Conservation (phyloP, 2,113 vertebrate genomes). For the Panthera tigris region DNA sequence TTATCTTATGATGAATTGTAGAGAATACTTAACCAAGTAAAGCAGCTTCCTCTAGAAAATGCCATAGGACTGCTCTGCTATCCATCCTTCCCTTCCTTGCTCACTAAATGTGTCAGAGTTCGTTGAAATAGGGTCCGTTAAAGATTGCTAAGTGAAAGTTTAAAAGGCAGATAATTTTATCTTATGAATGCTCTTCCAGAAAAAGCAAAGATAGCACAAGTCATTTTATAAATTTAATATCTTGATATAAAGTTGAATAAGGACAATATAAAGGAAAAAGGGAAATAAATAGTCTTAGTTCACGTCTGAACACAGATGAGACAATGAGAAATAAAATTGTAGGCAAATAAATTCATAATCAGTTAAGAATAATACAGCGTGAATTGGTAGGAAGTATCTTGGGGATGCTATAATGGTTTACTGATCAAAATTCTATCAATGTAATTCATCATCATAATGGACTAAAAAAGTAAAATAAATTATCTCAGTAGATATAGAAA, state of each 20-base stretch:
- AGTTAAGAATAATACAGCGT: neutral
- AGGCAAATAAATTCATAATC: conserved; percentile 34
- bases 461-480: neutral
- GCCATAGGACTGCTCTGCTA: neutral
- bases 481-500: neutral
- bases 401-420: neutral
- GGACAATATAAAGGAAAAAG: neutral
- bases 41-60: conserved; percentile 29
- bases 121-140: neutral
- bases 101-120: neutral
- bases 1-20: neutral
- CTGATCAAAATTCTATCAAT: neutral
- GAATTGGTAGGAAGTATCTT: neutral
- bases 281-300: neutral
- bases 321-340: conserved; percentile 51
- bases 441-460: neutral
- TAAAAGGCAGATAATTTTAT: neutral
- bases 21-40: conserved; percentile 27
- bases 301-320: neutral
- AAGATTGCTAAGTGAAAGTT: neutral
- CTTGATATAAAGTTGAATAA: neutral
- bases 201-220: neutral
- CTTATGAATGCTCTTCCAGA: neutral
- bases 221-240: neutral
- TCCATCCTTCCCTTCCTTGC: neutral